Evolutionary conservation across 2,113 vertebrate genomes (phyloP), one percentile per base, ranked within the genome.

Genomic region (Psettodes erumei): DNA sequence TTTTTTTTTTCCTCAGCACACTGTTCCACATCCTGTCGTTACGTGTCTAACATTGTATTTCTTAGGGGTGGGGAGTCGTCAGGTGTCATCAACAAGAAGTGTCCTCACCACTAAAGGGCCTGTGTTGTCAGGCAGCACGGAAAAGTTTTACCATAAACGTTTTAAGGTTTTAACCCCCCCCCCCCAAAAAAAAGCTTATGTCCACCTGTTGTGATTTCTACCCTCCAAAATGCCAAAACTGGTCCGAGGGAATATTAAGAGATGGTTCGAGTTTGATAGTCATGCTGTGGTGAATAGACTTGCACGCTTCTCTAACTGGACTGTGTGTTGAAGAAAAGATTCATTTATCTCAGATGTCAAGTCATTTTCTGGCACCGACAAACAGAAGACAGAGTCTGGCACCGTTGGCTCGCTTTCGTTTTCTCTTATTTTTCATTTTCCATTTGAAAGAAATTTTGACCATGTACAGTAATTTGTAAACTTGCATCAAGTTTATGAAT

Each of bases 401-500:
- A 67, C 66, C 33, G 62, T 83, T 80, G 72, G 81, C 83, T 86
- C 72, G 56, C 73, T 85, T 74, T 81, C 75, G 30, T 72, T 87
- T 82, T 70, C 21, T 1, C 74, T 79, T 82, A 27, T 0, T 75
- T 83, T 70, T 77, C 68, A 56, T 85, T 90, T 82, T 82, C 64
- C 89, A 91, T 90, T 90, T 89, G 83, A 90, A n/a, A 88, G 77
- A 91, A 70, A 93, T 92, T 94, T 93, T 94, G 92, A 93, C 90
- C 93, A 91, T 95, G 93, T 95, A 94, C 91, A 95, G 89, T 92
- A 94, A 94, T 95, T 95, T 94, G 92, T 95, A 94, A 95, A 95
- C 94, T 95, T 95, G 93, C 94, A 95, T 95, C 94, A 95, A 95
- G 94, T 95, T 95, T 95, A 95, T 95, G 90, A 95, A 94, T 95